Evolutionary conservation across 2,888 invertebrate genomes (phyloP).

Genomic region (Hemithea aestivaria): DNA sequence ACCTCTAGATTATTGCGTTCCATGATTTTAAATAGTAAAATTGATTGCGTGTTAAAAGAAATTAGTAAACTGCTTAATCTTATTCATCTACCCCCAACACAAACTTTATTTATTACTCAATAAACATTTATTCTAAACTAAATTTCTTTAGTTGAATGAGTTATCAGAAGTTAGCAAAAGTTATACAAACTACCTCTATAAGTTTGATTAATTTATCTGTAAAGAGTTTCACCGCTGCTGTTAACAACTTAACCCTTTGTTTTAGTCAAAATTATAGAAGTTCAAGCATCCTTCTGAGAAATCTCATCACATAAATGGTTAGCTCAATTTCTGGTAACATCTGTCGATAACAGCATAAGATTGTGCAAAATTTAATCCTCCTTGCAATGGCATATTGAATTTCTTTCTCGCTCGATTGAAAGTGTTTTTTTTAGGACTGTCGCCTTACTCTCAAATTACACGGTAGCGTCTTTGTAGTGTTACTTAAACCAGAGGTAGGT

Average conservation of each 20-base stretch:
- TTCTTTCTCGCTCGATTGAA: slow-evolving; percentile 71
- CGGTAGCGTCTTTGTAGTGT: slow-evolving; percentile 68
- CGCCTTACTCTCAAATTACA: slow-evolving; percentile 70
- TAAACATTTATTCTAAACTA: too few relatives aligned
- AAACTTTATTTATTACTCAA: too few relatives aligned
- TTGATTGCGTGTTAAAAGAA: too few relatives aligned
- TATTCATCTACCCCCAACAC: too few relatives aligned
- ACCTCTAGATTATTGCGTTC: too few relatives aligned
- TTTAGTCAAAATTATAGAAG: slow-evolving; percentile 37
- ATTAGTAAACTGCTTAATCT: too few relatives aligned
- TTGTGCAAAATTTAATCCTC: slow-evolving; percentile 75
- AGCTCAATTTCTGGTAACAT: slow-evolving; percentile 64
- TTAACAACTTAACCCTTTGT: slow-evolving; percentile 22
- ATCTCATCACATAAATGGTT: slow-evolving; percentile 56
- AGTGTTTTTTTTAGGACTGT: slow-evolving; percentile 62
- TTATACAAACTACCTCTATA: too few relatives aligned
- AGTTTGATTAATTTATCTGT: too few relatives aligned
- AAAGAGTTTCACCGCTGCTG: slow-evolving; percentile 31
- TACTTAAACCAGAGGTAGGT: slow-evolving; percentile 55
- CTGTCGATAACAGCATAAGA: slow-evolving; percentile 65
- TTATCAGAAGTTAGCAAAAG: too few relatives aligned
- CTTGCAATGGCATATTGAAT: slow-evolving; percentile 69
- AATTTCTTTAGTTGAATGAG: too few relatives aligned
- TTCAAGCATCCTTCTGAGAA: slow-evolving; percentile 41
- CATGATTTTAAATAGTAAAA: too few relatives aligned